These are phyloP conservation scores for Drosophila prosaltans DNA, from an alignment of 1,140 invertebrate genomes.

Conservation along the genomic window DNA sequence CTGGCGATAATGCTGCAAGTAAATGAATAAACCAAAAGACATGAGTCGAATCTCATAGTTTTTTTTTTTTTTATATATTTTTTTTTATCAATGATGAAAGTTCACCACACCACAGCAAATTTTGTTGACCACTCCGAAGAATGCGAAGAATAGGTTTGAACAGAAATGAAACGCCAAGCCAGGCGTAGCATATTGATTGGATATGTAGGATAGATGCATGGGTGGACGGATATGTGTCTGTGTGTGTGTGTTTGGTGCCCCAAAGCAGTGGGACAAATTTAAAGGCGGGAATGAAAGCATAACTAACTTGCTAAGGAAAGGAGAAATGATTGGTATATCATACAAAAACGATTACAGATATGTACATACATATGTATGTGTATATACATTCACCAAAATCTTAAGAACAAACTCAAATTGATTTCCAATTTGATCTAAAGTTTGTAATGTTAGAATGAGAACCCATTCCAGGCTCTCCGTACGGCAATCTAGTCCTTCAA, in stretches of 20 bases:
- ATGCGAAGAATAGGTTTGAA: constrained; percentile 35
- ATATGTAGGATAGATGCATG: constrained; percentile 33
- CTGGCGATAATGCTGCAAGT: constrained; percentile 78
- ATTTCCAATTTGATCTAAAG: no score
- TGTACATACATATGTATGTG: no score
- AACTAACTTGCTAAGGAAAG: constrained; percentile 11
- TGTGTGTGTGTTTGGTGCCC: constrained; percentile 6
- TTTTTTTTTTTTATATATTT: constrained; percentile 1
- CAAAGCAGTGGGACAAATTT: constrained; percentile 4
- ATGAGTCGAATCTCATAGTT: constrained; percentile 30
- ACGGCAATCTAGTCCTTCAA: no score
- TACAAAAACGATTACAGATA: no score
- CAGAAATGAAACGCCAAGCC: background rate
- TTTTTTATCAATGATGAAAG: constrained; percentile 78
- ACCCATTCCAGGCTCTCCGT: no score
- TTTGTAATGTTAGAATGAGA: no score
- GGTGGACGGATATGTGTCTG: constrained; percentile 17
- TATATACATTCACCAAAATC: no score
- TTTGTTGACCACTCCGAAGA: constrained; percentile 11
- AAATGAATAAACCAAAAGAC: constrained; percentile 23
- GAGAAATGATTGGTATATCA: background rate
- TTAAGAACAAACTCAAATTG: no score
- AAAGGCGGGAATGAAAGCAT: constrained; percentile 34
- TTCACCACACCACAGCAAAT: constrained; percentile 32
- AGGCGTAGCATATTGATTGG: constrained; percentile 74